Base-by-base conservation (phyloP, 2,113 vertebrate genomes). In the Sminthopsis crassicaudata region DNA sequence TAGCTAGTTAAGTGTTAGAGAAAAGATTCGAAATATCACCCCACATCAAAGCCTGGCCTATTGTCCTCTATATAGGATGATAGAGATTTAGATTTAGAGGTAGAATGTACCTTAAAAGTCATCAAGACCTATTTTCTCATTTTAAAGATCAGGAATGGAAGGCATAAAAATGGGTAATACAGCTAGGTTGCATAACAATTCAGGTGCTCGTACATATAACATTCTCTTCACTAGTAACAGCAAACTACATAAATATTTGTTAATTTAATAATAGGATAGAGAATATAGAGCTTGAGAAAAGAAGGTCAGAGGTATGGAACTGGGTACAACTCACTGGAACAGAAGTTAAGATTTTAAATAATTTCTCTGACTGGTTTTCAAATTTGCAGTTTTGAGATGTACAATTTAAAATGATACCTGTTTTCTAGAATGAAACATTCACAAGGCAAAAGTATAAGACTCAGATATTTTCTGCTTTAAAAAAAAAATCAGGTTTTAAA, bases 331-430 rank as follows among this genome's bases (percentile, higher is more conserved):
- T 22, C 16, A 46, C 1, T 54, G 1, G 46, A 1, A 60, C 91
- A 89, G 36, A 46, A 8, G 9, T 60, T 95, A 53, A 93, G 42
- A 50, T 92, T 92, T 0, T 92, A 89, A 94, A 36, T 55, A 76
- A 89, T 67, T 93, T 22, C 36, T 84, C 46, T 91, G 91, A 36
- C 27, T 54, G 46, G 26, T 48, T 91, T 96, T 91, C 46, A 91
- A 91, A 92, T 8, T 91, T 92, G 8, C 46, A 48, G 8, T 53
- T 94, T 93, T 92, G 12, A 95, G 60, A 54, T 91, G 50, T 30
- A 46, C n/a, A 48, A 53, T 60, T 90, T 90, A 91, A 90, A 96
- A 92, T 92, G 36, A 5, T 84, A 54, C 53, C 92, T 9, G 67
- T 94, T 22, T 92, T 92, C 30, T 60, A 46, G 48, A 94, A 50